A percentile compares a stretch with the other conserved stretches of the same genome.
phyloP scores from a whole-genome alignment of 1,140 invertebrate genomes.

The Stratiolaelaps scimitus region DNA sequence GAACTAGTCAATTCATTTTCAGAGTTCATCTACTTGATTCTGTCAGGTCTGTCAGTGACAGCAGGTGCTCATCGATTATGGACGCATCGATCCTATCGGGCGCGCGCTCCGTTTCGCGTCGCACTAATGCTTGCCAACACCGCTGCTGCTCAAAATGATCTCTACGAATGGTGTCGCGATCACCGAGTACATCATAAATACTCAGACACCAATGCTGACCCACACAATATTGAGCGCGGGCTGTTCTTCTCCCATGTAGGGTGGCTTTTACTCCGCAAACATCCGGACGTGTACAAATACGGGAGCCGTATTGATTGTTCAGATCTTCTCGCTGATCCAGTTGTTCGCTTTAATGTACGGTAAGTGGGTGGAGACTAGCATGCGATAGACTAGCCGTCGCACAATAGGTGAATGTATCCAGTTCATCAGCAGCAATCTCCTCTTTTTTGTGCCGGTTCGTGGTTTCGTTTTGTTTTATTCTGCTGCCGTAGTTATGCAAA shows the following conservation, averaged over 20 bases:
- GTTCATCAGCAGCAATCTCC: too few relatives aligned
- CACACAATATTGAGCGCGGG: constrained; percentile 62
- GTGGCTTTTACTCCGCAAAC: constrained; percentile 61
- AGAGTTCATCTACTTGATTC: constrained; percentile 10
- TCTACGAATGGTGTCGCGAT: constrained; percentile 75
- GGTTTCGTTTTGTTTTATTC: too few relatives aligned
- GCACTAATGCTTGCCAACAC: constrained; percentile 25
- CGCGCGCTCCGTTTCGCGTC: constrained; percentile 25
- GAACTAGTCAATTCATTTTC: constrained; percentile 2
- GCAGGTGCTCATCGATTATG: constrained; percentile 25
- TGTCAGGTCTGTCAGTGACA: background rate
- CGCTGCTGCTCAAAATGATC: constrained; percentile 55
- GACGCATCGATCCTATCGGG: constrained; percentile 31
- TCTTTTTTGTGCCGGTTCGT: too few relatives aligned
- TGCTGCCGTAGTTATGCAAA: too few relatives aligned
- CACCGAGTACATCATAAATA: too few relatives aligned
- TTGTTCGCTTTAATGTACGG: constrained; percentile 69
- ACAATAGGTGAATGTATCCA: too few relatives aligned
- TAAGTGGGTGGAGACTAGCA: too few relatives aligned
- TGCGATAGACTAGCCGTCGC: too few relatives aligned
- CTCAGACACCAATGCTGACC: constrained; percentile 64
- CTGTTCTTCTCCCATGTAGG: constrained; percentile 68
- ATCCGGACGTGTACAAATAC: constrained; percentile 59
- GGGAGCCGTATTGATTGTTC: constrained; percentile 68
- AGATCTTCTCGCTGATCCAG: constrained; percentile 65